Conservation (phyloP, 2,888 invertebrate species). For the Leuctra nigra region DNA sequence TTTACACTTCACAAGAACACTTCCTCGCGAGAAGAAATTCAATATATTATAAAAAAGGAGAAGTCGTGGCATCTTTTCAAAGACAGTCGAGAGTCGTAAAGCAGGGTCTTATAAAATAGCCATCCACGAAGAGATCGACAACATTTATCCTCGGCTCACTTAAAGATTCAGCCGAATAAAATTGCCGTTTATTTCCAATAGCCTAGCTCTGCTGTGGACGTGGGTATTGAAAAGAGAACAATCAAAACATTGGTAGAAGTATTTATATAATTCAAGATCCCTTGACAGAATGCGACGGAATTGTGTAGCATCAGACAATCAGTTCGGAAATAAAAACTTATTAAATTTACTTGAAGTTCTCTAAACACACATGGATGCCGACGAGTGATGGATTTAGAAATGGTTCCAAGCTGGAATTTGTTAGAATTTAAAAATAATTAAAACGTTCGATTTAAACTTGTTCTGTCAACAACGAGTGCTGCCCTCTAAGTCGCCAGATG, state of each 20-base stretch:
- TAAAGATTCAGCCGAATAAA: neutral
- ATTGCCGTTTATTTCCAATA: neutral
- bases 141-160: constrained; percentile 2
- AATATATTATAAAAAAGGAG: constrained; percentile 17
- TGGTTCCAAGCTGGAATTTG: too few relatives aligned
- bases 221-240: constrained; percentile 2
- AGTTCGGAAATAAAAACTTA: too few relatives aligned
- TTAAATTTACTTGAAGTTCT: neutral
- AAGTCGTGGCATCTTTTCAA: constrained; percentile 18
- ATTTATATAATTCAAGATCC: neutral
- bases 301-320: neutral
- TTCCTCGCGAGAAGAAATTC: constrained; percentile 12
- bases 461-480: too few relatives aligned
- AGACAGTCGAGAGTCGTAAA: constrained; percentile 12
- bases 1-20: neutral
- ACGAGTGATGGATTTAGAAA: too few relatives aligned
- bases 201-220: too few relatives aligned
- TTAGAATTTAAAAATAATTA: too few relatives aligned
- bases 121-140: neutral
- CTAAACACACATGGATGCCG: too few relatives aligned
- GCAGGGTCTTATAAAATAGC: neutral
- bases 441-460: too few relatives aligned
- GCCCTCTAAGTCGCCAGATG: too few relatives aligned
- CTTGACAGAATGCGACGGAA: neutral
- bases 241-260: constrained; percentile 1